Percentiles rank a stretch among this genome's conserved stretches.
Evolutionary conservation across 2,113 vertebrate genomes (phyloP).

Genomic region (Acinonyx jubatus): DNA sequence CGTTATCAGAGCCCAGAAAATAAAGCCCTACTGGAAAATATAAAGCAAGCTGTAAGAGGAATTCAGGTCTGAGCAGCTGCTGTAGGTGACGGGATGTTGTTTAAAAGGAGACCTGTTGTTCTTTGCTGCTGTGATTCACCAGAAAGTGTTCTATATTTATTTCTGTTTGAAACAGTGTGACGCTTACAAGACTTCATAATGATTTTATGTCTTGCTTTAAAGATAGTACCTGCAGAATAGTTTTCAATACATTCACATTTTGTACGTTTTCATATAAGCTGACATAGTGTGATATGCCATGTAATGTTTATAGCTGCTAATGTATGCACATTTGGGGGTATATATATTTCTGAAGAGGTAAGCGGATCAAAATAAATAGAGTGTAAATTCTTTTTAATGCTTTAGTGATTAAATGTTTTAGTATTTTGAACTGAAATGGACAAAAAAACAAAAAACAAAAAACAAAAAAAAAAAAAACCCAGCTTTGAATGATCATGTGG

Average conservation of each 20-base stretch:
- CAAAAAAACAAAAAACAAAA: conserved; percentile 83
- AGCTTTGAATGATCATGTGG: conserved; percentile 87
- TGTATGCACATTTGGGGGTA: conserved; percentile 96
- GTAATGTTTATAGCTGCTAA: conserved; percentile 98
- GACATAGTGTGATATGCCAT: conserved; percentile 94
- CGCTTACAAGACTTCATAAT: conserved; percentile 93
- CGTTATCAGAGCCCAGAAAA: conserved; percentile 99
- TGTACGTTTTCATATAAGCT: conserved; percentile 99
- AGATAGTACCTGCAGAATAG: conserved; percentile 94
- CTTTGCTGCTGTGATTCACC: conserved; percentile 93
- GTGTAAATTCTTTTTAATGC: conserved; percentile 95
- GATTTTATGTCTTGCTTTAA: conserved; percentile 95
- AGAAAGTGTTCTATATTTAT: conserved; percentile 94
- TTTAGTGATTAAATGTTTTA: conserved; percentile 94
- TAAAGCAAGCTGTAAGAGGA: conserved; percentile 99
- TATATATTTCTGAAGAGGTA: conserved; percentile 98
- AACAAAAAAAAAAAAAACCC: conserved; percentile 69
- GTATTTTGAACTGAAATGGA: conserved; percentile 91
- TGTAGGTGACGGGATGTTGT: conserved; percentile 86
- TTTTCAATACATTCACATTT: conserved; percentile 99
- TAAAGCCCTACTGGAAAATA: conserved; percentile 99
- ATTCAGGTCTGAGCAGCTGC: conserved; percentile 96
- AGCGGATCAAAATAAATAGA: conserved; percentile 91
- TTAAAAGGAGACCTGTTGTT: conserved; percentile 90
- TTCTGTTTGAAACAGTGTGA: conserved; percentile 94